A percentile compares a stretch with the other conserved stretches of the same genome.
phyloP scores from a whole-genome alignment of 2,888 invertebrate genomes.

The Drosophila vallismaia region DNA sequence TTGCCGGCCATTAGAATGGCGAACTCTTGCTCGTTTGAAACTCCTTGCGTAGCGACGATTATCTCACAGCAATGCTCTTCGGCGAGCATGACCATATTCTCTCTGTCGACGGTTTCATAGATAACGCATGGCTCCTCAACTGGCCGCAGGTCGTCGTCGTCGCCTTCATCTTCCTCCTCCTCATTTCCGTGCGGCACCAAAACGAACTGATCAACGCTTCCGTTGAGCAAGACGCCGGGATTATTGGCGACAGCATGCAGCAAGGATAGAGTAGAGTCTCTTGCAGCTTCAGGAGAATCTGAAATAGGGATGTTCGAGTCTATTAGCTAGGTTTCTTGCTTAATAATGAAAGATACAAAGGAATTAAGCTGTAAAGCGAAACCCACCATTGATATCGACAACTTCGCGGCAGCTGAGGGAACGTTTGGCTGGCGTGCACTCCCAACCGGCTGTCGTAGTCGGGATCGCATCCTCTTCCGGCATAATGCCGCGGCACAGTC shows the following conservation, averaged over 20 bases:
- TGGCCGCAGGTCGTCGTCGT: slow-evolving; percentile 16
- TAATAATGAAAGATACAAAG: too few species aligned
- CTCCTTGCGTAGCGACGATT: slow-evolving; percentile 51
- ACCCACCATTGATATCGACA: slow-evolving; percentile 42
- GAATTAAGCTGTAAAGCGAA: too few species aligned
- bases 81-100: slow-evolving; percentile 55
- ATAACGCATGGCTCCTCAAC: slow-evolving; percentile 49
- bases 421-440: slow-evolving; percentile 23
- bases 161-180: slow-evolving; percentile 27
- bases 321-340: too few species aligned
- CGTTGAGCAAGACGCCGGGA: slow-evolving; percentile 44
- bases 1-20: slow-evolving; percentile 49
- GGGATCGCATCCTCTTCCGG: neutral
- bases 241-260: slow-evolving; percentile 33
- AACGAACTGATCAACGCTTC: slow-evolving; percentile 12
- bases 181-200: slow-evolving; percentile 21
- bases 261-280: slow-evolving; percentile 10
- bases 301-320: too few species aligned
- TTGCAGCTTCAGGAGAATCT: slow-evolving; percentile 41
- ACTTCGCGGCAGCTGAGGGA: slow-evolving; percentile 22
- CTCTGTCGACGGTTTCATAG: slow-evolving; percentile 48
- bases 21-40: slow-evolving; percentile 42
- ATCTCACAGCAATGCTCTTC: slow-evolving; percentile 67
- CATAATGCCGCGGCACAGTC: slow-evolving; percentile 20
- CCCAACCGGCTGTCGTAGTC: slow-evolving; percentile 1